Conservation (phyloP, 1,140 invertebrate species). For the Temnothorax longispinosus region DNA sequence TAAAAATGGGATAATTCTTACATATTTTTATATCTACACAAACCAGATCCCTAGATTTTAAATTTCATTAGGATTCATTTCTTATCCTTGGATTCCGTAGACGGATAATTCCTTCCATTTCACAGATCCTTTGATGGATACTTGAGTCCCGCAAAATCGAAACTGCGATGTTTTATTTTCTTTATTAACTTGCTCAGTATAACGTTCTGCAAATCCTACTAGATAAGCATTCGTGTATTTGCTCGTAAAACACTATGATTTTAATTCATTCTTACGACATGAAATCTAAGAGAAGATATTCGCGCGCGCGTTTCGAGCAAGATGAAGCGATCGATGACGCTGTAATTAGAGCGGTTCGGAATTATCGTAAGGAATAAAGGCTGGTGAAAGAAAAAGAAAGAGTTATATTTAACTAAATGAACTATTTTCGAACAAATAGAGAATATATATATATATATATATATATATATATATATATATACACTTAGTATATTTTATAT, state of each 20-base stretch:
- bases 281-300: neutral
- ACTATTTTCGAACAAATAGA: conserved; percentile 63
- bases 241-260: neutral
- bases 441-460: conserved; percentile 14
- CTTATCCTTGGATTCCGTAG: neutral
- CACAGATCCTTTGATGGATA: neutral
- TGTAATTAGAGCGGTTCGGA: conserved; percentile 29
- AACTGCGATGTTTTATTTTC: neutral
- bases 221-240: neutral
- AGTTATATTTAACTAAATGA: conserved; percentile 49
- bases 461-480: too few relatives aligned
- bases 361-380: conserved; percentile 49
- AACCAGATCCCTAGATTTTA: neutral
- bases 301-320: conserved; percentile 21
- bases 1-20: conserved; percentile 5
- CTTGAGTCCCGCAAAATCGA: neutral
- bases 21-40: conserved; percentile 3
- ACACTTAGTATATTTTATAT: too few relatives aligned
- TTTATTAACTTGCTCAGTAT: neutral
- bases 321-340: conserved; percentile 50
- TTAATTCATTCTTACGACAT: neutral
- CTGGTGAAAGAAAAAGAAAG: conserved; percentile 51
- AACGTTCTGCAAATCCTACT: neutral
- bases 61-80: neutral
- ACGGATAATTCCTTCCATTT: neutral